Conservation (phyloP, 2,888 invertebrate species). For the Hemicrepidius hirtus region DNA sequence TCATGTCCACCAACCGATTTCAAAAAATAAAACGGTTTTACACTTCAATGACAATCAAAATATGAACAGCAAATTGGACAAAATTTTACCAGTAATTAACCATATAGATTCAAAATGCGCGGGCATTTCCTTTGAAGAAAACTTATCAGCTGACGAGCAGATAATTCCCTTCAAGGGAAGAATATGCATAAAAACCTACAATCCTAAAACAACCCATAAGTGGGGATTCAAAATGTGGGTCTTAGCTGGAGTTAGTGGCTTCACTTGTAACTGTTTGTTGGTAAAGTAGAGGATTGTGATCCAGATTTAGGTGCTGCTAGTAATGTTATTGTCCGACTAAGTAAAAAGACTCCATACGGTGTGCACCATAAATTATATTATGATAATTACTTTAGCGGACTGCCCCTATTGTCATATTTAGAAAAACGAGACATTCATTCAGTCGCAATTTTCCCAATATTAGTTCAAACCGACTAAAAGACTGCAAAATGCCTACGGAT, state of each 20-base stretch:
- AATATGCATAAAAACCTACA: slow-evolving; percentile 61
- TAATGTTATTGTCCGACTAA: slow-evolving; percentile 59
- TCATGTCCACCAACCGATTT: slow-evolving; percentile 52
- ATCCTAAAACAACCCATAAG: slow-evolving; percentile 65
- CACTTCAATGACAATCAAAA: slow-evolving; percentile 53
- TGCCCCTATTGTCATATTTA: no score
- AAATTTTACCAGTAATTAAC: slow-evolving; percentile 58
- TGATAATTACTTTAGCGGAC: slow-evolving; percentile 63
- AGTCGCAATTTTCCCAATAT: no score
- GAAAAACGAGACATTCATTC: no score
- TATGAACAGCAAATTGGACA: slow-evolving; percentile 60
- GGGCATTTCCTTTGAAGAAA: no score
- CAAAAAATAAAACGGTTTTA: slow-evolving; percentile 49
- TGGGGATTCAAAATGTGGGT: slow-evolving; percentile 66
- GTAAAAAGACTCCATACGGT: slow-evolving; percentile 50
- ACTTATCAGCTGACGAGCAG: slow-evolving; percentile 63
- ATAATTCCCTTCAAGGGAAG: slow-evolving; percentile 64
- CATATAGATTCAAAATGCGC: no score
- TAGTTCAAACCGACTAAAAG: slow-evolving; percentile 47
- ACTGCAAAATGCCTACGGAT: slow-evolving; percentile 50
- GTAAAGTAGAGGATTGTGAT: slow-evolving; percentile 48
- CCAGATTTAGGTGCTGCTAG: slow-evolving; percentile 61
- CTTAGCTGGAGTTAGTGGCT: slow-evolving; percentile 66
- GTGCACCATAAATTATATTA: slow-evolving; percentile 61
- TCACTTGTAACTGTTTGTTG: no score